Evolutionary conservation across 2,888 invertebrate species (phyloP).

Genomic region (Rhamnusium bicolor): DNA sequence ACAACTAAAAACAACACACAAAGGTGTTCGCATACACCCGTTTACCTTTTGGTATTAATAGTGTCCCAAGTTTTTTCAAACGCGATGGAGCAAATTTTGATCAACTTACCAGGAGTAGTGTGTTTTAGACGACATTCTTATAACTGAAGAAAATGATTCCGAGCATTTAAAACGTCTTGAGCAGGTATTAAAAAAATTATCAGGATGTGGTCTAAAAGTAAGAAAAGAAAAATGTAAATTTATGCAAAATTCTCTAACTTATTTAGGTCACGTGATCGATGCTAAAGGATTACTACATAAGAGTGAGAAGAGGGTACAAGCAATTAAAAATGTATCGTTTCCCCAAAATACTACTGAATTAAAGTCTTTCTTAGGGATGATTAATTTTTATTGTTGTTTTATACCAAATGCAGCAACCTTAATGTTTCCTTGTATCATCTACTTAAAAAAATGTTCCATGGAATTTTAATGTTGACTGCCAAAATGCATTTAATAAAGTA

Average conservation of each 20-base stretch:
- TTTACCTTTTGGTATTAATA: slow-evolving; percentile 7
- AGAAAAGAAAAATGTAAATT: slow-evolving; percentile 22
- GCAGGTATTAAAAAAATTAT: slow-evolving; percentile 9
- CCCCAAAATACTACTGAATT: neutral
- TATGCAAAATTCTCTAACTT: neutral
- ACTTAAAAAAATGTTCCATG: neutral
- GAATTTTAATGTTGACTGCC: neutral
- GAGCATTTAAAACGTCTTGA: slow-evolving; percentile 19
- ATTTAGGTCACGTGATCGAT: slow-evolving; percentile 32
- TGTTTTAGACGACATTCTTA: slow-evolving; percentile 26
- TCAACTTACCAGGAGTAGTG: neutral
- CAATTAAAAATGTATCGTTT: neutral
- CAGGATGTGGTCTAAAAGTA: neutral
- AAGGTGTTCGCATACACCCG: slow-evolving; percentile 23
- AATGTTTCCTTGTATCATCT: neutral
- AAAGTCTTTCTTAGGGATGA: neutral
- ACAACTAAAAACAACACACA: slow-evolving; percentile 12
- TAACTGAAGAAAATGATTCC: neutral
- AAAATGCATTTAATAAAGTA: neutral
- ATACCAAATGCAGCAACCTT: neutral
- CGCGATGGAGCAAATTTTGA: slow-evolving; percentile 22
- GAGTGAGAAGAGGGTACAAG: slow-evolving; percentile 3
- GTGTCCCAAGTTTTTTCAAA: slow-evolving; percentile 16
- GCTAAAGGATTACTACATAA: slow-evolving; percentile 29
- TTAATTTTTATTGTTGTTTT: neutral